A percentile compares a stretch with the other conserved stretches of the same genome.
These are phyloP conservation scores for Torymus tubicola DNA, from an alignment of 2,888 invertebrate species.

Conservation along the genomic window DNA sequence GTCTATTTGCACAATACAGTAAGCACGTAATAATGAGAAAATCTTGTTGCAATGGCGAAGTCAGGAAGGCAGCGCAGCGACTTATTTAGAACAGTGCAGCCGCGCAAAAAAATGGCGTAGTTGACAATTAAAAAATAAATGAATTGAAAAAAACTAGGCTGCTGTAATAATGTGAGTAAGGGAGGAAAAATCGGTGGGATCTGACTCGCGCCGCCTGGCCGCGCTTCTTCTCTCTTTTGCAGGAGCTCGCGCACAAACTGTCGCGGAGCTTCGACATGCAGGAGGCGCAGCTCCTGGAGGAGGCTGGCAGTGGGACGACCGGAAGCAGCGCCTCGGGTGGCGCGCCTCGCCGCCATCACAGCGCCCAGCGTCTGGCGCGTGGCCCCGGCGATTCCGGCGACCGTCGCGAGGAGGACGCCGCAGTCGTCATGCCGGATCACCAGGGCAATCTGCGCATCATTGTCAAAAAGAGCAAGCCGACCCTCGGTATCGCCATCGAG, in stretches of 20 bases:
- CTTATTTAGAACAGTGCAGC: conserved; percentile 31
- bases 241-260: conserved; percentile 92
- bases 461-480: conserved; percentile 95
- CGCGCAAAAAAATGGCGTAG: conserved; percentile 7
- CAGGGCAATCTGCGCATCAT: conserved; percentile 92
- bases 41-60: background rate
- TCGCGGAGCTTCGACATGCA: conserved; percentile 93
- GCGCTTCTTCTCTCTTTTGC: conserved; percentile 67
- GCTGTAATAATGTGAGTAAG: no score
- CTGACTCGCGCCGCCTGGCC: conserved; percentile 22
- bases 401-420: conserved; percentile 82
- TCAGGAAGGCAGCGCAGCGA: conserved; percentile 15
- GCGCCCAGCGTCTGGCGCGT: conserved; percentile 71
- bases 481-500: conserved; percentile 97
- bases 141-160: conserved; percentile 5
- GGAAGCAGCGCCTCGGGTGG: conserved; percentile 69
- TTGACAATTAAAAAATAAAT: background rate
- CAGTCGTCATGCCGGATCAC: conserved; percentile 88
- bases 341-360: conserved; percentile 72
- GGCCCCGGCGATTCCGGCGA: conserved; percentile 64
- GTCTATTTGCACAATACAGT: background rate
- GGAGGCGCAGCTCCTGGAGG: conserved; percentile 77
- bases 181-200: background rate
- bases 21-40: background rate
- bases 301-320: conserved; percentile 66